phyloP scores from a whole-genome alignment of 2,888 invertebrate genomes.

The Monopis laevigella region DNA sequence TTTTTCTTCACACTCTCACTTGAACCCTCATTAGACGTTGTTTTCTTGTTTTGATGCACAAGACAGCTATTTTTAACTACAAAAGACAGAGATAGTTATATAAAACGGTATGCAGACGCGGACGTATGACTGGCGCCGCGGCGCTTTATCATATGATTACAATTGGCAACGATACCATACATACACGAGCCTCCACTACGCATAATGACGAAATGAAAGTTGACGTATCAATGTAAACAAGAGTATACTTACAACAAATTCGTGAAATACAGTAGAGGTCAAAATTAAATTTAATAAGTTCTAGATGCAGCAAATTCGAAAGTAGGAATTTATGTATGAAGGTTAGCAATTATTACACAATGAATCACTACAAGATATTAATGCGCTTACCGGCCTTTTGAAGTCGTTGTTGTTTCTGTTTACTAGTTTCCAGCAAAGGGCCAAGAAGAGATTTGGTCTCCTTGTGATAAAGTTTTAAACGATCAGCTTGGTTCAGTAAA shows the following conservation, averaged over 20 bases:
- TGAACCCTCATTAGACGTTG: slow-evolving; percentile 19
- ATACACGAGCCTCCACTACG: slow-evolving; percentile 10
- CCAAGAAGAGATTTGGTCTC: slow-evolving; percentile 63
- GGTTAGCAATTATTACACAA: too few relatives aligned
- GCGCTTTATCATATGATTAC: slow-evolving; percentile 50
- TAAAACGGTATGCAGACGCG: slow-evolving; percentile 3
- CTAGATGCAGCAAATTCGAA: too few relatives aligned
- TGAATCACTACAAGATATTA: background rate
- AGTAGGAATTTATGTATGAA: too few relatives aligned
- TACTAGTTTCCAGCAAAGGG: slow-evolving; percentile 52
- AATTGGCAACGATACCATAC: slow-evolving; percentile 31
- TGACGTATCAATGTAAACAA: slow-evolving; percentile 27
- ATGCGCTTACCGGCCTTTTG: slow-evolving; percentile 42
- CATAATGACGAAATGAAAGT: slow-evolving; percentile 25
- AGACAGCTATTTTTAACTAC: slow-evolving; percentile 53
- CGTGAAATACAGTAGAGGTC: too few relatives aligned
- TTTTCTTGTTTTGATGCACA: slow-evolving; percentile 49
- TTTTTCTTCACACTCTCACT: slow-evolving; percentile 25
- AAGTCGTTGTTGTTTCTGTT: slow-evolving; percentile 44
- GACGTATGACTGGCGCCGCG: slow-evolving; percentile 1
- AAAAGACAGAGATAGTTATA: slow-evolving; percentile 21
- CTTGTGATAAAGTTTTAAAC: slow-evolving; percentile 51
- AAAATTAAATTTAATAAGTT: background rate
- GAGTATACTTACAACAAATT: background rate
- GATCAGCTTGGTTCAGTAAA: slow-evolving; percentile 50